phyloP scores from a whole-genome alignment of 2,797 vertebrate genomes.

The Ptychobarbus kaznakovi region DNA sequence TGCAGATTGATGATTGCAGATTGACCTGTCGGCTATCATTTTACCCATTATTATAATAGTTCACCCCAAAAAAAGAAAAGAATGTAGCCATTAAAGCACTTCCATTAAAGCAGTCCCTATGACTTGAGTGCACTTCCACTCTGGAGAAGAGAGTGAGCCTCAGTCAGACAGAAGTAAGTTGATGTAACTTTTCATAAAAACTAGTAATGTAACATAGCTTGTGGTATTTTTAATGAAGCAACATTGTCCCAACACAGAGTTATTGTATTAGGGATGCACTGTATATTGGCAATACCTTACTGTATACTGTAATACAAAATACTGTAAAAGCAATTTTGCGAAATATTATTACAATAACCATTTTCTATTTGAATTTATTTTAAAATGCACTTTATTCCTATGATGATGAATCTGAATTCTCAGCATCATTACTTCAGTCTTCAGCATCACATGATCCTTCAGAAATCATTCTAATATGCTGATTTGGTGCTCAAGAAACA shows the following conservation, averaged over 20 bases:
- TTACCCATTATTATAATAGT: slow-evolving; percentile 3
- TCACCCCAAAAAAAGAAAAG: neutral
- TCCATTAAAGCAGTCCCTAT: neutral
- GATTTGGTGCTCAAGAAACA: neutral
- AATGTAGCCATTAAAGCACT: neutral
- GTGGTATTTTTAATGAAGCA: slow-evolving; percentile 4
- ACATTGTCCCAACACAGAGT: neutral
- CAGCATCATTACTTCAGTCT: neutral
- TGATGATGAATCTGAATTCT: neutral
- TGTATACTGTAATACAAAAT: neutral
- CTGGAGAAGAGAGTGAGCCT: neutral
- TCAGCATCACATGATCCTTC: neutral
- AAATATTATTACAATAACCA: neutral
- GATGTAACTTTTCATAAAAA: neutral
- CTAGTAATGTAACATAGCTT: neutral
- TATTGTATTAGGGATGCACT: neutral
- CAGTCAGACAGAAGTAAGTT: slow-evolving; percentile 3
- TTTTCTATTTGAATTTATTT: neutral
- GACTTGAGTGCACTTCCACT: neutral
- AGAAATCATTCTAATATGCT: neutral
- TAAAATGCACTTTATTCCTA: neutral
- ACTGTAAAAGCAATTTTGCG: neutral
- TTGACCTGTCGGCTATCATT: slow-evolving; percentile 3
- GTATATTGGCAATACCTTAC: neutral
- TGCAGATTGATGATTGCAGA: neutral